These are phyloP conservation scores for Biston betularia DNA, from an alignment of 2,888 invertebrate genomes.

Conservation along the genomic window DNA sequence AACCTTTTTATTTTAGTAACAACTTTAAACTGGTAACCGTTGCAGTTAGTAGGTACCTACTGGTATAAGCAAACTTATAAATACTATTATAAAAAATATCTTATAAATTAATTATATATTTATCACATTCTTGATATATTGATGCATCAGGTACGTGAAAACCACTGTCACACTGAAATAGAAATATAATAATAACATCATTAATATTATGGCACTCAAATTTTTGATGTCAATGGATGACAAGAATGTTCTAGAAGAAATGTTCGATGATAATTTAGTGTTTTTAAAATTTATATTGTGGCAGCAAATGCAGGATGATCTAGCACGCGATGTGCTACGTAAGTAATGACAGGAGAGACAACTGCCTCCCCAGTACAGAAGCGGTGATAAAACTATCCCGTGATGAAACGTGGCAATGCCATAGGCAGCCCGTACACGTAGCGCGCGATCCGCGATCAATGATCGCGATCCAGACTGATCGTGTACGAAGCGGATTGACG, in stretches of 20 bases:
- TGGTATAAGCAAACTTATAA: constrained; percentile 34
- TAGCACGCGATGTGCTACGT: too few species aligned
- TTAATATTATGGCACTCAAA: constrained; percentile 47
- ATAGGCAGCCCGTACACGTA: too few species aligned
- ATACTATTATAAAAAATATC: constrained; percentile 28
- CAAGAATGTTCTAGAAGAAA: not conserved
- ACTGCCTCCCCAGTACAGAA: too few species aligned
- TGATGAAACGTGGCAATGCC: too few species aligned
- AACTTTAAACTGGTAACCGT: constrained; percentile 46
- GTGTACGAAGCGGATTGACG: too few species aligned
- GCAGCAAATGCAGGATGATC: too few species aligned
- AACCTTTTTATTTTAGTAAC: constrained; percentile 40
- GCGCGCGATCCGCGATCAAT: too few species aligned
- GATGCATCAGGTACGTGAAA: constrained; percentile 79
- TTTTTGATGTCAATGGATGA: not conserved
- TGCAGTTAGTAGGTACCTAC: constrained; percentile 29
- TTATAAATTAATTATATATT: constrained; percentile 43
- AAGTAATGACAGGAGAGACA: too few species aligned
- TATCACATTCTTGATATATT: constrained; percentile 71
- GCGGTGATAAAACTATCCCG: too few species aligned
- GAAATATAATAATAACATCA: constrained; percentile 54
- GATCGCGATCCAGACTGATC: too few species aligned
- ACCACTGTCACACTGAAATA: constrained; percentile 79
- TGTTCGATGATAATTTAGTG: not conserved
- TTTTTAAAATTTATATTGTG: too few species aligned